Conservation (phyloP, 2,888 invertebrate genomes). For the Leptinotarsa haldemani region DNA sequence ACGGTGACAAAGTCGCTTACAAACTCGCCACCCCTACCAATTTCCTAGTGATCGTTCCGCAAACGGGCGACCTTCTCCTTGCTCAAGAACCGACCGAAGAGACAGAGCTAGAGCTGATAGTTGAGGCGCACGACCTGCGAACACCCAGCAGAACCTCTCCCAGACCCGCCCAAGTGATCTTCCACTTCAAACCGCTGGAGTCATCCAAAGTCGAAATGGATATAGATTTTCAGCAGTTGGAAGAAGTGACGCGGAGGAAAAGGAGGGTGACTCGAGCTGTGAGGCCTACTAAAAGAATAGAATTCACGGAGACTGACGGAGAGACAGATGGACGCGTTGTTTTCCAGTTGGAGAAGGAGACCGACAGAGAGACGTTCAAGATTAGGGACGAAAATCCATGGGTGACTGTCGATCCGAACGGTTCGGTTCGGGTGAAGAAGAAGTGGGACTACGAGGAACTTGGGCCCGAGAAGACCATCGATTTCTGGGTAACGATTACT, state of each 20-base stretch:
- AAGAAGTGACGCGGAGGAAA: conserved; percentile 75
- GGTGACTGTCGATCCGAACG: conserved; percentile 92
- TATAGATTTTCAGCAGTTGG: conserved; percentile 67
- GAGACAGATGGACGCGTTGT: conserved; percentile 88
- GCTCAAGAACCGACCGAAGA: conserved; percentile 80
- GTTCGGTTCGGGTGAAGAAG: conserved; percentile 92
- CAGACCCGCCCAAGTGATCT: conserved; percentile 79
- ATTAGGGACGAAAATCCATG: conserved; percentile 94
- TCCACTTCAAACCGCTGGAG: conserved; percentile 76
- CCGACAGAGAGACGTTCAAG: conserved; percentile 91
- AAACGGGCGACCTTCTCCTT: conserved; percentile 85
- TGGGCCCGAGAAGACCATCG: conserved; percentile 93
- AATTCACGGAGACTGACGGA: conserved; percentile 92
- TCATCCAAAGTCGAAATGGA: conserved; percentile 70
- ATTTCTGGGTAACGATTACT: conserved; percentile 95
- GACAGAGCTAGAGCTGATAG: conserved; percentile 74
- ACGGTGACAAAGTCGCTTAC: conserved; percentile 93
- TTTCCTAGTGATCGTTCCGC: conserved; percentile 89
- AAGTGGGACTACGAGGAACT: conserved; percentile 97
- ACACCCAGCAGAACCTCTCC: conserved; percentile 78
- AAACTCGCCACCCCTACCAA: conserved; percentile 83
- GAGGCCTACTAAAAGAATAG: conserved; percentile 93
- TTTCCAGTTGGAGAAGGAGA: conserved; percentile 91
- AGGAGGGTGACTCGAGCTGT: conserved; percentile 89
- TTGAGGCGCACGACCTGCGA: conserved; percentile 86